These are phyloP conservation scores for Holothuria glaberrima DNA, from an alignment of 35 echinoderm and acorn worm genomes.

Conservation along the genomic window DNA sequence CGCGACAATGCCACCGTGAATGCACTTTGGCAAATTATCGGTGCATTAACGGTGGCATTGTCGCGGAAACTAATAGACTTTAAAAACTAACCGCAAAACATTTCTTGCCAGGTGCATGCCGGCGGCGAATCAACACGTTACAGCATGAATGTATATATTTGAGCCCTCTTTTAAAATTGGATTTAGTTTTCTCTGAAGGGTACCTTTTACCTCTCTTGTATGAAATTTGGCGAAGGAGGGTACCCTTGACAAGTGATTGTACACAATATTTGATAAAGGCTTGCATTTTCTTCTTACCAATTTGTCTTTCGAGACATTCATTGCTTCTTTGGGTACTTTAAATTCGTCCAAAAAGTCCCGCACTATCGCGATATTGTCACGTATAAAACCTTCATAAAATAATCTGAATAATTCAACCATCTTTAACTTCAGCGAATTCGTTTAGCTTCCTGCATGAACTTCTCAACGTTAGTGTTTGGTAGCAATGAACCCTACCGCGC, in stretches of 20 bases:
- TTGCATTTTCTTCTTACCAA: not conserved
- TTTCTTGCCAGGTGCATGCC: conserved; percentile 19
- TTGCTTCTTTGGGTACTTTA: too few relatives aligned
- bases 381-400: not conserved
- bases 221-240: not conserved
- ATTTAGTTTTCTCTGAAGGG: not conserved
- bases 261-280: not conserved
- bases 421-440: not conserved
- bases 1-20: too few relatives aligned
- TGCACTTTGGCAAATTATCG: not conserved
- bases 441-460: not conserved
- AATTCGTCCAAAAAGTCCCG: not conserved
- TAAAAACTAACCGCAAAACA: not conserved
- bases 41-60: not conserved
- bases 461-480: not conserved
- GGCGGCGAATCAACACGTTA: too few relatives aligned
- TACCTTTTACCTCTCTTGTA: not conserved
- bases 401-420: not conserved
- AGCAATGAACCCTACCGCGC: not conserved
- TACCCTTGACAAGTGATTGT: not conserved
- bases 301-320: too few relatives aligned
- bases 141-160: not conserved
- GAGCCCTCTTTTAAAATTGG: not conserved
- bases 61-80: not conserved
- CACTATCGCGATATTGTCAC: not conserved